Evolutionary conservation across 53 echinoderm and acorn worm genomes (phyloP), one percentile per base, ranked within the genome.

Genomic region (Echinarachnius parma): DNA sequence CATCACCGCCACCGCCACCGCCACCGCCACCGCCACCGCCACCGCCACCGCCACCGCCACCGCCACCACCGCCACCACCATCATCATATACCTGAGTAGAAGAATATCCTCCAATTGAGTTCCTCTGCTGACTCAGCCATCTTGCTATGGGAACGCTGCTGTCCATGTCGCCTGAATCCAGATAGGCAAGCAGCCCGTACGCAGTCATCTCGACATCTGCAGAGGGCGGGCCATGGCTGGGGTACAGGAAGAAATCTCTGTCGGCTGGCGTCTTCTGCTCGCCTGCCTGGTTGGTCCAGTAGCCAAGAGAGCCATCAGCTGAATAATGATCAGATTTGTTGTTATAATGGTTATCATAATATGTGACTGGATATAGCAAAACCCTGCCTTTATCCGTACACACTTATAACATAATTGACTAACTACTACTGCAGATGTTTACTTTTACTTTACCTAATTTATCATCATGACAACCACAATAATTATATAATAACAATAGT

Each of bases 61-160:
- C 31, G 19, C 19, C 59, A 30, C 19, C n/a, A 59, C 20, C 59
- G 1, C 3, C 2, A 31, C n/a, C n/a, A n/a, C n/a, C n/a, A n/a
- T n/a, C n/a, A n/a, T n/a, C n/a, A n/a, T n/a, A n/a, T 60, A 88
- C 89, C 89, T 89, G 89, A 0, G 89, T 89, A 14, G 89, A 89
- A 5, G 66, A 59, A 44, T 69, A 89, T 34, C 89, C 89, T 11
- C 89, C 89, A 21, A 64, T 31, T 33, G 89, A 59, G 21, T 75
- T 79, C 46, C 79, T 79, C 45, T 84, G 66, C 35, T 60, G 56
- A 20, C 71, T 54, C 11, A 89, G 59, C 89, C 89, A 89, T 0
- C 57, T 34, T 22, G 80, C 80, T 1, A 76, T 36, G 2, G 84
- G 68, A 1, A 68, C 31, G 10, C 60, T 61, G 16, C 20, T 25